Percentiles rank a stretch among this genome's conserved stretches.
These are phyloP conservation scores for Drosophila algonquin DNA, from an alignment of 2,888 invertebrate species.

Conservation along the genomic window DNA sequence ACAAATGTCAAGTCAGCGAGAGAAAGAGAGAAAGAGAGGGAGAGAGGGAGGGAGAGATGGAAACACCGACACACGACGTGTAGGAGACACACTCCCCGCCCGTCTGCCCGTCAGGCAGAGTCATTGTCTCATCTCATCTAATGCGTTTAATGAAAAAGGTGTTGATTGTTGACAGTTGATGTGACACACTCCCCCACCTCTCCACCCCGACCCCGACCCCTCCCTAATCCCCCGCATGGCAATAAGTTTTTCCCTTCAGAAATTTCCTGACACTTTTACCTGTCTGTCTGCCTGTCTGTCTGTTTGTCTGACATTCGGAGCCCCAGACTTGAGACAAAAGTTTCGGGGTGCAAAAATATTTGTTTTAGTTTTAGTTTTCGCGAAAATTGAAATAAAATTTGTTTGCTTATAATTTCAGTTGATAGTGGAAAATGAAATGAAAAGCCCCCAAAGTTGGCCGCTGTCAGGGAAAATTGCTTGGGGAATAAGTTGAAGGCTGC, in stretches of 20 bases:
- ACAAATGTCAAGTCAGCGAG: slow-evolving; percentile 68
- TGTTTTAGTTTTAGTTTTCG: slow-evolving; percentile 63
- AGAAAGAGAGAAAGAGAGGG: background rate
- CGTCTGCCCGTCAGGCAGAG: slow-evolving; percentile 12
- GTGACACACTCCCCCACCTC: slow-evolving; percentile 34
- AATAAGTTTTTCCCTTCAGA: slow-evolving; percentile 45
- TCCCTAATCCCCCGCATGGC: slow-evolving; percentile 16
- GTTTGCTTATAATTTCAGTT: slow-evolving; percentile 39
- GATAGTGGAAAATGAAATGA: slow-evolving; percentile 31
- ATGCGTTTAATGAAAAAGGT: slow-evolving; percentile 80
- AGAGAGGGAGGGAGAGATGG: background rate
- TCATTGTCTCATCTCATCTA: slow-evolving; percentile 61
- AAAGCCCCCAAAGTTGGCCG: slow-evolving; percentile 36
- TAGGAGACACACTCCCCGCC: background rate
- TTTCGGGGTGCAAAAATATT: slow-evolving; percentile 54
- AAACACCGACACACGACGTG: no score
- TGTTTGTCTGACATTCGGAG: slow-evolving; percentile 23
- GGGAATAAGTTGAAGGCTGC: slow-evolving; percentile 14
- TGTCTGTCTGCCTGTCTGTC: slow-evolving; percentile 21
- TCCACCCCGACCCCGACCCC: background rate
- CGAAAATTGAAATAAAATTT: slow-evolving; percentile 49
- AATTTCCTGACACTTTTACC: slow-evolving; percentile 53
- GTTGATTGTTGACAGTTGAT: slow-evolving; percentile 75
- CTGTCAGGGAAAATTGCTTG: slow-evolving; percentile 35
- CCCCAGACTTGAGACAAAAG: slow-evolving; percentile 52